phyloP scores from a whole-genome alignment of 2,797 vertebrate genomes.

The Xerus rutilus region DNA sequence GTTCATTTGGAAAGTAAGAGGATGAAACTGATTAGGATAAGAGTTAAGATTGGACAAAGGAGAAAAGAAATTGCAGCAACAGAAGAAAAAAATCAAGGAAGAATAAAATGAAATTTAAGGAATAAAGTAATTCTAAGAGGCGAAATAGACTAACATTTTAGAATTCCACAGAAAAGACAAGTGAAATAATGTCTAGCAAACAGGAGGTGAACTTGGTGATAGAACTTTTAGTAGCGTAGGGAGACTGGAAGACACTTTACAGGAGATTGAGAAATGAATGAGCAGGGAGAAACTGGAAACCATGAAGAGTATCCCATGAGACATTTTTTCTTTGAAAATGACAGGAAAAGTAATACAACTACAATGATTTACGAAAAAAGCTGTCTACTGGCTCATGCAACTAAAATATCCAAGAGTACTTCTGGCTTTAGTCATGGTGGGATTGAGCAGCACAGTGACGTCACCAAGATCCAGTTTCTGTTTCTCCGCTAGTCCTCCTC shows the following conservation, averaged over 20 bases:
- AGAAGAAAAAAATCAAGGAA: not conserved
- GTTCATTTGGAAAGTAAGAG: not conserved
- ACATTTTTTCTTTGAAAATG: not conserved
- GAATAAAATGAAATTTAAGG: conserved; percentile 16
- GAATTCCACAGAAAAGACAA: not conserved
- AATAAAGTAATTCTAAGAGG: not conserved
- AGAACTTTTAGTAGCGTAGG: rapidly evolving
- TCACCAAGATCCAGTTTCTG: not conserved
- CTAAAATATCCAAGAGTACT: not conserved
- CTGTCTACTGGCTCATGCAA: not conserved
- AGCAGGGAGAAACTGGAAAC: not conserved
- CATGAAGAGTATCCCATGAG: not conserved
- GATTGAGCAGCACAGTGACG: not conserved
- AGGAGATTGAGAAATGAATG: not conserved
- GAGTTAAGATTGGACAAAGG: not conserved
- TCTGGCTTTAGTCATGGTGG: not conserved
- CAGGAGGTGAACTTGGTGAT: not conserved
- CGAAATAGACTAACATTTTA: not conserved
- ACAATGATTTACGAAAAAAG: not conserved
- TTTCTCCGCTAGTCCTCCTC: rapidly evolving
- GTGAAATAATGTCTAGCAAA: not conserved
- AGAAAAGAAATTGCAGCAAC: not conserved
- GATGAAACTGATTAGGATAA: not conserved
- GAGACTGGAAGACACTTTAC: not conserved
- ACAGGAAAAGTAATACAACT: not conserved